Percentiles rank a stretch among this genome's conserved stretches.
phyloP scores from a whole-genome alignment of 2,888 invertebrate genomes.

The Syritta pipiens region DNA sequence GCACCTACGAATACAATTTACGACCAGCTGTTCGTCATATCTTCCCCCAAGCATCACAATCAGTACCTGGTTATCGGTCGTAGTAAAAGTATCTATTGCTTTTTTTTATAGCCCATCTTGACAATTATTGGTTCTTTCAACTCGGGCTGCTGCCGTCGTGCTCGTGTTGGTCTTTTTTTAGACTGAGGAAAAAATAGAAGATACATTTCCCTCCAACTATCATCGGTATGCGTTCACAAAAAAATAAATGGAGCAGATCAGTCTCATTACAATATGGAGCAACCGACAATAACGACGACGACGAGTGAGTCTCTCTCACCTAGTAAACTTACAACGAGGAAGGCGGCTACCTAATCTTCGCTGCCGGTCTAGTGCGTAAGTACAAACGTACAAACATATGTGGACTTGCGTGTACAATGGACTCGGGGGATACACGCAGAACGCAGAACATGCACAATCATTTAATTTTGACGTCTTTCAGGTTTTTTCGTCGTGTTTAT shows the following conservation, averaged over 20 bases:
- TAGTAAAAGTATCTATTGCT: conserved; percentile 34
- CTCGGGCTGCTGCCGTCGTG: neutral
- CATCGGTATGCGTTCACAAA: conserved; percentile 36
- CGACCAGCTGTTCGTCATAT: conserved; percentile 37
- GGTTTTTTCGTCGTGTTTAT: too few relatives aligned
- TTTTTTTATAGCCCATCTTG: conserved; percentile 22
- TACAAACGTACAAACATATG: neutral
- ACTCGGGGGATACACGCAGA: too few relatives aligned
- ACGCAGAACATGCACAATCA: neutral
- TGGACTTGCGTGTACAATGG: neutral
- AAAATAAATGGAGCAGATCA: conserved; percentile 60
- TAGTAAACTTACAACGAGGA: neutral
- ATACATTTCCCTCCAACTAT: conserved; percentile 19
- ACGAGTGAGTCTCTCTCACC: neutral
- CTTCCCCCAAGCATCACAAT: conserved; percentile 29
- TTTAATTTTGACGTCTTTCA: neutral
- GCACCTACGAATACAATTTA: conserved; percentile 16
- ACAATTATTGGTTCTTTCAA: conserved; percentile 20
- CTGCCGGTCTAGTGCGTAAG: neutral
- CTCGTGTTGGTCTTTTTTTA: neutral
- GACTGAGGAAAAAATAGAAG: conserved; percentile 18
- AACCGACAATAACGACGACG: conserved; percentile 1
- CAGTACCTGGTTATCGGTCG: conserved; percentile 36
- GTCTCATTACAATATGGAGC: conserved; percentile 29
- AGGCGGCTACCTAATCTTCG: neutral